Evolutionary conservation across 1,140 invertebrate species (phyloP).

Genomic region (Conus betulinus): DNA sequence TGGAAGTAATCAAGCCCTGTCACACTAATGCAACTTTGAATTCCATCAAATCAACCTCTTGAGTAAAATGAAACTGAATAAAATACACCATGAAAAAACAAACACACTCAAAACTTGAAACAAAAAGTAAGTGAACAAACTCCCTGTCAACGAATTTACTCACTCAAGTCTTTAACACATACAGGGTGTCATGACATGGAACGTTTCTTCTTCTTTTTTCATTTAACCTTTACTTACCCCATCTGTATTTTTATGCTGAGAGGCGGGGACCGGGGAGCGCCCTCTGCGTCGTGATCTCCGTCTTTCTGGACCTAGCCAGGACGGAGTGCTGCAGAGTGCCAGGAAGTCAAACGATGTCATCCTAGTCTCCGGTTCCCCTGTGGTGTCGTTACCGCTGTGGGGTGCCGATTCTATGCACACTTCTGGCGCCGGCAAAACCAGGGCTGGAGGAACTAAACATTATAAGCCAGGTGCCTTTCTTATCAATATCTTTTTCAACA

Average conservation of each 20-base stretch:
- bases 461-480: background rate
- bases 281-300: constrained; percentile 60
- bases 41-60: too few species aligned
- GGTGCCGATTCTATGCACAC: constrained; percentile 35
- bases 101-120: too few species aligned
- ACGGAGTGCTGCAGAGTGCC: constrained; percentile 69
- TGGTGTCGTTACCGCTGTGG: constrained; percentile 41
- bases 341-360: constrained; percentile 67
- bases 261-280: constrained; percentile 50
- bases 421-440: constrained; percentile 41
- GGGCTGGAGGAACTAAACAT: constrained; percentile 38
- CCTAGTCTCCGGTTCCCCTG: constrained; percentile 42
- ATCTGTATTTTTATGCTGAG: constrained; percentile 20
- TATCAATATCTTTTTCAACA: too few species aligned
- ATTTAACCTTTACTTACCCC: background rate
- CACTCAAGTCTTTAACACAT: too few species aligned
- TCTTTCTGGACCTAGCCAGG: constrained; percentile 68
- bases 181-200: too few species aligned
- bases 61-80: too few species aligned
- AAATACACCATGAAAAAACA: too few species aligned
- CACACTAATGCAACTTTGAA: too few species aligned
- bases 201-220: too few species aligned
- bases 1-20: too few species aligned
- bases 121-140: too few species aligned
- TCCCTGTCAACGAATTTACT: too few species aligned